Conservation (phyloP, 2,797 vertebrate genomes). For the Bryconaethiops microstoma region DNA sequence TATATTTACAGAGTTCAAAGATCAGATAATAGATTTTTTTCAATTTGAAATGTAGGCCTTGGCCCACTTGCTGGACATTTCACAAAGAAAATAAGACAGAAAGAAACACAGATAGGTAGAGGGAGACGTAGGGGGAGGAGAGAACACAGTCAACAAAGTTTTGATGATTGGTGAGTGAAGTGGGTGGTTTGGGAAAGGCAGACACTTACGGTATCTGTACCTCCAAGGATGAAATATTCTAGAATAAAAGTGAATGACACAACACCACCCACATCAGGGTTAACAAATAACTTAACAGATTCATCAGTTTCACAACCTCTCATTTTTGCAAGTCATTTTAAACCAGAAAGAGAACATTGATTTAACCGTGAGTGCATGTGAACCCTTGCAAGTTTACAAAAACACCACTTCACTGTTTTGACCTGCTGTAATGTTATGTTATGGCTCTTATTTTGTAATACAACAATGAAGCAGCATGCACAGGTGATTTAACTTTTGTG, state of each 20-base stretch:
- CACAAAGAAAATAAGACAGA: neutral
- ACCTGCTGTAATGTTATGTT: neutral
- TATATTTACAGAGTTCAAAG: no score
- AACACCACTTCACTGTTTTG: neutral
- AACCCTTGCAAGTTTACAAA: neutral
- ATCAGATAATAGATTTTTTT: neutral
- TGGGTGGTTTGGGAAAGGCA: slow-evolving; percentile 5
- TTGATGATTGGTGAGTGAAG: slow-evolving; percentile 24
- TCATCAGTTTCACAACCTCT: slow-evolving; percentile 32
- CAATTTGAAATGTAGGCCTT: neutral
- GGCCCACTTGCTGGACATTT: neutral
- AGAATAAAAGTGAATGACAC: slow-evolving; percentile 34
- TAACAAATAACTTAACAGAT: slow-evolving; percentile 20
- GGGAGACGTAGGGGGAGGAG: neutral
- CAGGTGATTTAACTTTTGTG: no score
- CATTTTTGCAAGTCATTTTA: slow-evolving; percentile 52
- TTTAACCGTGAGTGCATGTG: neutral
- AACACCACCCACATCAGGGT: neutral
- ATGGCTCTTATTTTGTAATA: neutral
- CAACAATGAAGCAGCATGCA: no score
- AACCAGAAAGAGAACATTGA: neutral
- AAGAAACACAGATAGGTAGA: neutral
- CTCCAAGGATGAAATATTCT: neutral
- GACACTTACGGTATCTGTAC: neutral
- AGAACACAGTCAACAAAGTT: neutral